phyloP scores from a whole-genome alignment of 2,113 vertebrate genomes.

The Scytalopus superciliaris region DNA sequence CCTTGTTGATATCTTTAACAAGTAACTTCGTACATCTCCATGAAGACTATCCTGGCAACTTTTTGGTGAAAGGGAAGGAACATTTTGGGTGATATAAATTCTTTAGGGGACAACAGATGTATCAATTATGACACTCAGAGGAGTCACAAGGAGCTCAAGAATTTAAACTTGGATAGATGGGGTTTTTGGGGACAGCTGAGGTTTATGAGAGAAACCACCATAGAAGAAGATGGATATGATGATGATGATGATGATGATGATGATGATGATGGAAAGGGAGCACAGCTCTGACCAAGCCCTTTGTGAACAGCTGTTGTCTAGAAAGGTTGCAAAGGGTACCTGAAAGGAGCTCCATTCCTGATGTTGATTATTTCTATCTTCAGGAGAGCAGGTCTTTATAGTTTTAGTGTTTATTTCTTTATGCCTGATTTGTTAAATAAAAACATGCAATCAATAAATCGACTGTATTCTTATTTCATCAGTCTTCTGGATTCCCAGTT shows the following conservation, averaged over 20 bases:
- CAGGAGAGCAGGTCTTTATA: neutral
- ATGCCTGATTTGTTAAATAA: neutral
- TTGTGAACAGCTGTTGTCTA: neutral
- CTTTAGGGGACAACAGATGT: neutral
- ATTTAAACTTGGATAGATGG: neutral
- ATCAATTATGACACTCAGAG: neutral
- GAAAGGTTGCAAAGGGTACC: neutral
- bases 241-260: neutral
- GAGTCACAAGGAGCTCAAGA: neutral
- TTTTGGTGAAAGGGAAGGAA: neutral
- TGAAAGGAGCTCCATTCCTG: neutral
- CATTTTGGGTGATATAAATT: fast-evolving
- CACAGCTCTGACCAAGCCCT: neutral
- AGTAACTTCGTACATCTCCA: neutral
- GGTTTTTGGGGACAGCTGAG: neutral
- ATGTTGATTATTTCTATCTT: neutral
- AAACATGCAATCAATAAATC: neutral
- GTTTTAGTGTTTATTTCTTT: neutral
- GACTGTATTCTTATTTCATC: neutral
- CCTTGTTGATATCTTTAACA: neutral
- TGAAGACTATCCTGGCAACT: neutral
- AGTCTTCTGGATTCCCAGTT: neutral
- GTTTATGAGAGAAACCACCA: neutral
- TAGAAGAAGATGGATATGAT: neutral
- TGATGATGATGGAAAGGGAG: neutral